Evolutionary conservation across 2,797 vertebrate species (phyloP), one percentile per base, ranked within the genome.

Genomic region (Sparus aurata): DNA sequence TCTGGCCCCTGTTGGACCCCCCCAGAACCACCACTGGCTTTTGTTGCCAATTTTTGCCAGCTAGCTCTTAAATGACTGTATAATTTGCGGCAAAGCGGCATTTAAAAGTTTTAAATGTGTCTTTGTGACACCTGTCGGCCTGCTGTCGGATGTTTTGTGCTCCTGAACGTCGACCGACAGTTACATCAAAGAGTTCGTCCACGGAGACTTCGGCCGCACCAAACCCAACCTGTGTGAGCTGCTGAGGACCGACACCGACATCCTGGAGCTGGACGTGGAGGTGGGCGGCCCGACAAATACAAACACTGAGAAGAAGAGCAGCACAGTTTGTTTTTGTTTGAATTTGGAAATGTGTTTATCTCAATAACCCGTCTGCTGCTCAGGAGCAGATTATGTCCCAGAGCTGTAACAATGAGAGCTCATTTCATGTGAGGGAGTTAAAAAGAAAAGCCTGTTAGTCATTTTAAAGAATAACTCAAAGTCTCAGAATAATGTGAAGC

Each of bases 171-270:
- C 17, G 8, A 3, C 17, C 3, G 4, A 59, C 89, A 99, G 98
- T 13, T 99, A 99, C 90, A 96, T 99, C 87, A 99, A 99, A 84
- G 98, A 99, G 91, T 99, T 99, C 80, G 97, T 98, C 49, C 98
- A 99, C 0, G 97, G 98, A 87, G 98, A 99, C 92, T 99, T 99
- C 10, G 98, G 98, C 20, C 97, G 98, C 85, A 99, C 98, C 5
- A 97, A 95, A 85, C 98, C 98, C 6, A 99, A 97, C 88, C 91
- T 99, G 77, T 95, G 97, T 53, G 92, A 94, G 54, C 95, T 99
- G 23, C 94, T 99, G 93, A 93, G 95, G 62, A 95, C 95, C 2
- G 97, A 97, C 0, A 93, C 96, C 0, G 97, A 99, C 93, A 99
- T 99, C 74, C 94, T 99, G 88, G 98, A 99, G 91, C 91, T 99